Evolutionary conservation across 2,113 vertebrate species (phyloP).

Genomic region (Stercorarius parasiticus): DNA sequence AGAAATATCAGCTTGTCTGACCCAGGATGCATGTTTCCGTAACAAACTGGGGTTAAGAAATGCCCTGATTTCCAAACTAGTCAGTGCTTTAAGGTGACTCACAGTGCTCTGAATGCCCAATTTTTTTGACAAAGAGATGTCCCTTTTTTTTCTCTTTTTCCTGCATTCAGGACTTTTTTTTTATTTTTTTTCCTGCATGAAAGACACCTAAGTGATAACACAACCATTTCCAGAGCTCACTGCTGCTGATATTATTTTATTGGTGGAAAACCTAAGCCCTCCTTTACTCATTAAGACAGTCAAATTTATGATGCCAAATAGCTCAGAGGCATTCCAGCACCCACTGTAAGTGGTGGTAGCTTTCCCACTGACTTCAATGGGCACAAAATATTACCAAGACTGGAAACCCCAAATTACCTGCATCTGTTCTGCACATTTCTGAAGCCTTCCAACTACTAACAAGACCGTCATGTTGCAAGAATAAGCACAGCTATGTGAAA

Average conservation of each 20-base stretch:
- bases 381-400: background rate
- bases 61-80: background rate
- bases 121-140: background rate
- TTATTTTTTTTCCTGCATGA: background rate
- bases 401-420: background rate
- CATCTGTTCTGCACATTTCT: slow-evolving; percentile 30
- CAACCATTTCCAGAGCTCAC: background rate
- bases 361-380: background rate
- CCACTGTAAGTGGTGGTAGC: background rate
- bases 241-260: background rate
- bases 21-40: background rate
- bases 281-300: background rate
- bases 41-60: background rate
- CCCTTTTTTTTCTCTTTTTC: background rate
- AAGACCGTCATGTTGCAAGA: slow-evolving; percentile 3
- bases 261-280: background rate
- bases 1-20: background rate
- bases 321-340: background rate
- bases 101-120: background rate
- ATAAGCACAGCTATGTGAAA: background rate
- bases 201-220: background rate
- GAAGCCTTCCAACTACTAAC: slow-evolving; percentile 38
- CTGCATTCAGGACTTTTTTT: background rate
- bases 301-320: background rate
- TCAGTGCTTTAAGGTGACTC: background rate